These are phyloP conservation scores for Machaerirhynchus nigripectus DNA, from an alignment of 2,113 vertebrate species.

Conservation along the genomic window DNA sequence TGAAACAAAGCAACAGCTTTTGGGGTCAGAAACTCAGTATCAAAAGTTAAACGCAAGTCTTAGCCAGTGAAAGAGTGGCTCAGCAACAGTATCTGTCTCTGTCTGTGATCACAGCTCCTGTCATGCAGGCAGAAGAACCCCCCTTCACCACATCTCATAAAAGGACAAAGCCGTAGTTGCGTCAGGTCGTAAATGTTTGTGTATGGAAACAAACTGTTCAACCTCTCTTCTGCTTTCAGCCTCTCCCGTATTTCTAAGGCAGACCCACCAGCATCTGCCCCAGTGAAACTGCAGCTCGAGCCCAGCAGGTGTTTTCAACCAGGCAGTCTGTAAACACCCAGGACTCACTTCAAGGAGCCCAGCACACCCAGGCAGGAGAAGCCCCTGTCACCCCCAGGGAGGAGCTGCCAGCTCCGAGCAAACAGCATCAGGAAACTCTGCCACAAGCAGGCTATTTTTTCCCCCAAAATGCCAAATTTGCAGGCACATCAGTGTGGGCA, in stretches of 20 bases:
- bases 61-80: neutral
- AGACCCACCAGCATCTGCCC: neutral
- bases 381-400: fast-evolving
- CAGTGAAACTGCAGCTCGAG: neutral
- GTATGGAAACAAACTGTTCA: neutral
- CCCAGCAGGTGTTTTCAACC: neutral
- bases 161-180: neutral
- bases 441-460: neutral
- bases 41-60: neutral
- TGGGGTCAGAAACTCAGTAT: neutral
- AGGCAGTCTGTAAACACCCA: neutral
- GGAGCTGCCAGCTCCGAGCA: neutral
- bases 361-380: fast-evolving
- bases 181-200: neutral
- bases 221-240: neutral
- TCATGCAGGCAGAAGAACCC: neutral
- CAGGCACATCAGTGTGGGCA: neutral
- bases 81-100: neutral
- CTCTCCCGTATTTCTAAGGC: neutral
- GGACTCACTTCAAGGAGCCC: neutral
- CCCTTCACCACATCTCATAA: neutral
- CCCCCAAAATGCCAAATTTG: neutral
- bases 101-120: neutral
- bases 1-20: neutral
- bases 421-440: neutral